A percentile compares a stretch with the other conserved stretches of the same genome.
phyloP scores from a whole-genome alignment of 2,113 vertebrate genomes.

The Theropithecus gelada region DNA sequence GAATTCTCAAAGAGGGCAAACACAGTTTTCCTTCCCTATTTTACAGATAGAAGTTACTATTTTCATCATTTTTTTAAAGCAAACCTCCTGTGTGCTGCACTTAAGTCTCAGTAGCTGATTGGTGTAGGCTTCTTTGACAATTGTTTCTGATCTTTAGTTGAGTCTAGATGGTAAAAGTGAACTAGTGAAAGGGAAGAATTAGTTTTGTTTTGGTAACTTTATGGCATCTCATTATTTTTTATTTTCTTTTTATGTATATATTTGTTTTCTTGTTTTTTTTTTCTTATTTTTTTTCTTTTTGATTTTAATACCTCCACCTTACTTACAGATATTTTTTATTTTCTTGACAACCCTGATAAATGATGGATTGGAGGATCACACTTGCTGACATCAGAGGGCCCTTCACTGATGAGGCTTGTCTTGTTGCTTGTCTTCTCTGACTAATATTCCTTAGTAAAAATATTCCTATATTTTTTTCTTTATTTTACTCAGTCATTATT shows the following conservation, averaged over 20 bases:
- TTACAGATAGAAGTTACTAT: conserved; percentile 28
- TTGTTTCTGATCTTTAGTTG: conserved; percentile 2
- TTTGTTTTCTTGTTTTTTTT: no score
- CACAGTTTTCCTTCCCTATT: neutral
- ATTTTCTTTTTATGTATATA: neutral
- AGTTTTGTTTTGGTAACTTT: neutral
- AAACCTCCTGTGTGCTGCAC: neutral
- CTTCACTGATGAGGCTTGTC: neutral
- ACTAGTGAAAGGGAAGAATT: neutral
- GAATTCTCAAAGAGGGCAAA: neutral
- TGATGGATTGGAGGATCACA: neutral
- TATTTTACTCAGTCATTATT: conserved; percentile 12
- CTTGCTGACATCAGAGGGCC: neutral
- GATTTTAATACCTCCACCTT: no score
- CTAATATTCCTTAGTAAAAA: neutral
- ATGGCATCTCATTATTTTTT: conserved; percentile 32
- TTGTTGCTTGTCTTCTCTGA: neutral
- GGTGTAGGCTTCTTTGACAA: neutral
- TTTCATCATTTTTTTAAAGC: conserved; percentile 4
- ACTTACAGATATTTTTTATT: conserved; percentile 16
- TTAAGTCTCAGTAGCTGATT: neutral
- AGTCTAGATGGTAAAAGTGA: neutral
- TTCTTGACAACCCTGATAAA: neutral
- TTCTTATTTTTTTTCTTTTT: no score
- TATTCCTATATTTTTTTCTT: neutral